Conservation (phyloP, 92 coral and sea anemone genomes). For the Palythoa heliodiscus region DNA sequence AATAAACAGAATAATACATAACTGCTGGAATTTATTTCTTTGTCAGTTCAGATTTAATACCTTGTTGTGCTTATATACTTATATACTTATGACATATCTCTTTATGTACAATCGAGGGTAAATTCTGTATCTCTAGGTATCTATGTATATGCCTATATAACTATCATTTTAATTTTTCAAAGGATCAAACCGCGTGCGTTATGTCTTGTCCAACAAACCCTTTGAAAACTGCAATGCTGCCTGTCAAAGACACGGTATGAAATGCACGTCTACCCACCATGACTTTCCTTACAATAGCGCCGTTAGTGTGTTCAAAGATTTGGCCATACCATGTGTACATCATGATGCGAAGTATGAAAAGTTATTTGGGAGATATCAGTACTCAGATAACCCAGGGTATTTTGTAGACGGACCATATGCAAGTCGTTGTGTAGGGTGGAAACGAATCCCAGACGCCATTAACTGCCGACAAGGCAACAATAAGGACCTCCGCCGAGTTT, state of each 20-base stretch:
- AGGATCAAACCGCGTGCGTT: background rate
- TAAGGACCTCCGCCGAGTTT: conserved; percentile 2
- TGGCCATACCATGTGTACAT: background rate
- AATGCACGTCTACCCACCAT: conserved; percentile 12
- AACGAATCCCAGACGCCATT: conserved; percentile 3
- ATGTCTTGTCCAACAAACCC: background rate
- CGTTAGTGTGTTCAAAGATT: background rate
- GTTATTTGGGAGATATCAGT: conserved; percentile 21
- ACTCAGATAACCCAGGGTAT: conserved; percentile 7
- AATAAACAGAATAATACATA: no score
- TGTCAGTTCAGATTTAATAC: no score
- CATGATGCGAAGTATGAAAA: background rate
- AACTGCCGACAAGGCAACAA: background rate
- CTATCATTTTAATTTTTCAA: no score
- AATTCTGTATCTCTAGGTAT: no score
- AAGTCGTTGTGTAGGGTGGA: conserved; percentile 24
- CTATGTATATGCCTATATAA: no score
- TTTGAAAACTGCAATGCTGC: conserved; percentile 33
- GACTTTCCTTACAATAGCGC: conserved; percentile 20
- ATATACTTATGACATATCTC: no score
- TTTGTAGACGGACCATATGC: background rate
- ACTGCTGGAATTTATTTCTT: no score
- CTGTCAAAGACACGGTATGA: background rate
- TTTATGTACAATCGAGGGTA: no score
- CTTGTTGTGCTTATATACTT: no score